Conservation (phyloP, 2,113 vertebrate genomes). For the Sylvietta virens region DNA sequence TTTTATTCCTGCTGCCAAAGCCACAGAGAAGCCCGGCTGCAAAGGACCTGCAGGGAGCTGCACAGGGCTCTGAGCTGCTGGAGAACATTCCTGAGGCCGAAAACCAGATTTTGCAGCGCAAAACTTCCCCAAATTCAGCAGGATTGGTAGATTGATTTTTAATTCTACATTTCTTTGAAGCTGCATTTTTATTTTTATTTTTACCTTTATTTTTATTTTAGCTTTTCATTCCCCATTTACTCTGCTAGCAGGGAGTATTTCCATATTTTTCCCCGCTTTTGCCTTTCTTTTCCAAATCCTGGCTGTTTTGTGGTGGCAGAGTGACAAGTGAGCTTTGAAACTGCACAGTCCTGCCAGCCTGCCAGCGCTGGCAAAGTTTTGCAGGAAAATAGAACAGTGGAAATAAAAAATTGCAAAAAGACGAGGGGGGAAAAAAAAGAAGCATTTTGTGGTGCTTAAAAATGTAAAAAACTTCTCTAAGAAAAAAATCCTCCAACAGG, state of each 20-base stretch:
- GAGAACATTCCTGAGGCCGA: not conserved
- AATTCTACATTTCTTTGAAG: not conserved
- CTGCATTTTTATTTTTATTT: not conserved
- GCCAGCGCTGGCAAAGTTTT: not conserved
- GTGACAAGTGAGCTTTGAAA: not conserved
- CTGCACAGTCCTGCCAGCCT: not conserved
- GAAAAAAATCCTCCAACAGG: not conserved
- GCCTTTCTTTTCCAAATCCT: not conserved
- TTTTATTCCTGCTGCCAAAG: not conserved
- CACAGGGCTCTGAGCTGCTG: not conserved
- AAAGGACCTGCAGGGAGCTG: not conserved
- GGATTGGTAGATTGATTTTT: not conserved
- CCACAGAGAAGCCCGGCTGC: not conserved
- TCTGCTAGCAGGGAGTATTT: not conserved
- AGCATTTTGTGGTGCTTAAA: not conserved
- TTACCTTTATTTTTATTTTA: not conserved
- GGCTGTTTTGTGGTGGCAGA: not conserved
- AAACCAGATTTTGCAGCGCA: not conserved
- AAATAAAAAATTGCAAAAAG: not conserved
- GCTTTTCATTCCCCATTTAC: not conserved
- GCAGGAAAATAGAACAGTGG: not conserved
- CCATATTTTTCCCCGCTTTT: not conserved
- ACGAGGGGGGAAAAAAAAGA: rapidly evolving
- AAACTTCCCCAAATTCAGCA: not conserved
- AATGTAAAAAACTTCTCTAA: not conserved